These are phyloP conservation scores for Okamejei kenojei DNA, from an alignment of 2,797 vertebrate species.

Conservation along the genomic window DNA sequence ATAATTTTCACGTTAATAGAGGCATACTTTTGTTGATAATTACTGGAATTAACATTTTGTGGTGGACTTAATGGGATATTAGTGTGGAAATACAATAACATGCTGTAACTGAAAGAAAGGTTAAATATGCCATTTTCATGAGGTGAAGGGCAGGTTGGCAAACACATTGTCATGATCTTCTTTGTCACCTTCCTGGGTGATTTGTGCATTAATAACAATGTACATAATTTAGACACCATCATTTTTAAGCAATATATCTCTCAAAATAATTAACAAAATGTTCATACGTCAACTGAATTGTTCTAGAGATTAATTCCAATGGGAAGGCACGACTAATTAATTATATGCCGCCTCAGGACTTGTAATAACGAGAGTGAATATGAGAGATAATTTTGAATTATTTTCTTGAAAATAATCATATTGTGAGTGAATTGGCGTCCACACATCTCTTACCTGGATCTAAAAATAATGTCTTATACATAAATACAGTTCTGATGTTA, in stretches of 20 bases:
- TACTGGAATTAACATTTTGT: background rate
- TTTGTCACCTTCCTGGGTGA: background rate
- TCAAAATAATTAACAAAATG: background rate
- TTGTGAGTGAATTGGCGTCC: background rate
- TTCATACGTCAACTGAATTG: background rate
- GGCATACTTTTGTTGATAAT: background rate
- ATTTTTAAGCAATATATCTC: background rate
- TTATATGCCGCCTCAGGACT: background rate
- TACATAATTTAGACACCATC: background rate
- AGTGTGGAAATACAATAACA: background rate
- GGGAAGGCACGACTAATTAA: background rate
- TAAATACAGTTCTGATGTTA: background rate
- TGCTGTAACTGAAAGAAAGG: no score
- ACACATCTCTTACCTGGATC: background rate
- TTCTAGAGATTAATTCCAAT: background rate
- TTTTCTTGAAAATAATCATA: background rate
- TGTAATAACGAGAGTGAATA: background rate
- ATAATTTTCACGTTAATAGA: background rate
- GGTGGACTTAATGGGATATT: background rate
- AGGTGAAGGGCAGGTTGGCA: background rate
- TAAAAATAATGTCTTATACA: background rate
- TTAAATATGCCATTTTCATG: background rate
- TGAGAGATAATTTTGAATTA: background rate
- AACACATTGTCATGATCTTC: background rate
- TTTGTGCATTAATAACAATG: background rate